Evolutionary conservation across 1,140 invertebrate genomes (phyloP), one percentile per base, ranked within the genome.

Genomic region (Zaprionus taronus): DNA sequence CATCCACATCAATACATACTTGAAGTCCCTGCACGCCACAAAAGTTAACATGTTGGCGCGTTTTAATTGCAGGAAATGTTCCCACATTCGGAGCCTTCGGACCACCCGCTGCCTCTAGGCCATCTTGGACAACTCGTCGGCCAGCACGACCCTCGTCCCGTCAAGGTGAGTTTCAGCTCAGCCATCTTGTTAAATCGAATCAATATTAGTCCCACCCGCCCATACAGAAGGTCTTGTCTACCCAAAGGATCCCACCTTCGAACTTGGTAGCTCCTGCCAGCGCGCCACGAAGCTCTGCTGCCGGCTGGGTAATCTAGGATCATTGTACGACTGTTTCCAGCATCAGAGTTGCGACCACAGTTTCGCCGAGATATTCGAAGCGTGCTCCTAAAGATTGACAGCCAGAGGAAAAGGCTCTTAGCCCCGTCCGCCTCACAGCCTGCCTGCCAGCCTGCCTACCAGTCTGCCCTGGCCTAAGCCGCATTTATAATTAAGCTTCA

Each of bases 1-100:
- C 53, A 64, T 57, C 12, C 15, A n/a, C 38, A 14, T 14, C 38
- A 6, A 44, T 4, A 44, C 4, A n/a, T 47, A n/a, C n/a, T n/a
- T 47, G n/a, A 44, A 11, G 31, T 11, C 9, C 31, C 9, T 22
- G 6, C 44, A 44, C 38, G 22, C 44, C 68, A 73, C 76, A 34
- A 53, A 72, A 77, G 72, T 63, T 83, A 71, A 87, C 83, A 83
- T 69, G 70, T 72, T 60, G 70, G 66, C 71, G 66, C 68, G 69
- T 84, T 82, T 90, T 87, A 89, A 81, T 87, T 89, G 65, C 84
- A 87, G 84, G 56, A 22, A 61, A 36, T 26, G 41, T 47, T 41
- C 34, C 49, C 34, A 57, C 69, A 58, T 34, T 20, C 26, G 41
- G 58, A 28, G 41, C 22, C 34, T 57, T 38, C 20, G 9, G n/a